A percentile compares a stretch with the other conserved stretches of the same genome.
Evolutionary conservation across 2,797 vertebrate species (phyloP).

Genomic region (Apodemus agrarius): DNA sequence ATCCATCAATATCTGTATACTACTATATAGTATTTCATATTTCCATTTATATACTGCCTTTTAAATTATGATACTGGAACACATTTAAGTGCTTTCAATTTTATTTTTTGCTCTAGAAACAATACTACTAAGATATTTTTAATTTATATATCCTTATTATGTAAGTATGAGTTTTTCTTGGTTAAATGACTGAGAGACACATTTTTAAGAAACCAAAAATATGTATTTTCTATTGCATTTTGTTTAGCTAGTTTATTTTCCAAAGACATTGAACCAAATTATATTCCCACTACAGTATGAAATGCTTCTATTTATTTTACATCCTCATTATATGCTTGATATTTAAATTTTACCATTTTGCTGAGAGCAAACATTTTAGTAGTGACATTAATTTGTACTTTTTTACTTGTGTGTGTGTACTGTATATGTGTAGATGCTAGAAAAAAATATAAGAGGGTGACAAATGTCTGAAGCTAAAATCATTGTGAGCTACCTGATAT

Average conservation of each 20-base stretch:
- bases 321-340: background rate
- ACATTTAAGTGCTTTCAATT: background rate
- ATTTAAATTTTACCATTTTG: background rate
- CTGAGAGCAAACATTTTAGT: conserved; percentile 31
- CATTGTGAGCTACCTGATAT: background rate
- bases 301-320: background rate
- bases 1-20: background rate
- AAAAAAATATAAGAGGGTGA: background rate
- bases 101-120: conserved; percentile 29
- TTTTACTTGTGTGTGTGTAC: background rate
- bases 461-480: background rate
- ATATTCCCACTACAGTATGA: background rate
- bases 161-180: conserved; percentile 13
- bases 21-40: background rate
- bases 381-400: background rate
- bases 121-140: background rate
- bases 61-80: background rate
- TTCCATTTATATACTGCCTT: conserved; percentile 15
- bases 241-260: conserved; percentile 15
- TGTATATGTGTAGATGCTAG: background rate
- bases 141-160: background rate
- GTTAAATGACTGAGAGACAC: background rate
- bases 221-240: background rate
- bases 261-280: background rate
- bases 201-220: background rate